phyloP scores from a whole-genome alignment of 2,113 vertebrate species.

The Nesospiza acunhae region DNA sequence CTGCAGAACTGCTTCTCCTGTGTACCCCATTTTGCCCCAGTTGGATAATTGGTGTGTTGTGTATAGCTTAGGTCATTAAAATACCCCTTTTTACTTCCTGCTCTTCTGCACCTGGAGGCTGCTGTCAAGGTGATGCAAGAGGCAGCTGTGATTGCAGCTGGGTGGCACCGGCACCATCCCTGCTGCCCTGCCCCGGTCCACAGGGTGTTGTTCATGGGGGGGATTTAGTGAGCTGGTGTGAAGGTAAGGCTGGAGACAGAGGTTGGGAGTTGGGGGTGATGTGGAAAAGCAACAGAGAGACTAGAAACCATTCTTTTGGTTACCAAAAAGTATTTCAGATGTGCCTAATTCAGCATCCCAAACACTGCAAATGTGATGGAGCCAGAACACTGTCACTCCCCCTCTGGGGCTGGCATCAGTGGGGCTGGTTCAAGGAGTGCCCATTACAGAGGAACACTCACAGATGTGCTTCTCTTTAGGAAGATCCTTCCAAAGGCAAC shows the following conservation, averaged over 20 bases:
- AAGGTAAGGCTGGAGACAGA: not conserved
- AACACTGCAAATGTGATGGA: not conserved
- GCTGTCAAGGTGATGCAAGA: not conserved
- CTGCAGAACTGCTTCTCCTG: not conserved
- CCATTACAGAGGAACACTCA: accelerated
- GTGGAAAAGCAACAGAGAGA: not conserved
- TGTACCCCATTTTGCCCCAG: not conserved
- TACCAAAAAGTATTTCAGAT: not conserved
- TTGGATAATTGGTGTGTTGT: not conserved
- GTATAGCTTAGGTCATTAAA: not conserved
- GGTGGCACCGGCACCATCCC: not conserved
- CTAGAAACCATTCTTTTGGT: not conserved
- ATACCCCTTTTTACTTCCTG: not conserved
- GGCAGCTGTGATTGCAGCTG: not conserved
- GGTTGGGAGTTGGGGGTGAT: not conserved
- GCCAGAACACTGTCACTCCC: not conserved
- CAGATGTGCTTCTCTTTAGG: accelerated
- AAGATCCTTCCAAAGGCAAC: accelerated
- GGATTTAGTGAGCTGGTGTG: not conserved
- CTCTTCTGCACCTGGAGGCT: not conserved
- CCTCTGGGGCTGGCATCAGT: not conserved
- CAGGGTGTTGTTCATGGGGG: not conserved
- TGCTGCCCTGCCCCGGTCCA: accelerated
- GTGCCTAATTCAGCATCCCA: not conserved
- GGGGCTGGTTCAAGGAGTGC: not conserved